A percentile compares a stretch with the other conserved stretches of the same genome.
Evolutionary conservation across 2,797 vertebrate genomes (phyloP).

Genomic region (Microcaecilia unicolor): DNA sequence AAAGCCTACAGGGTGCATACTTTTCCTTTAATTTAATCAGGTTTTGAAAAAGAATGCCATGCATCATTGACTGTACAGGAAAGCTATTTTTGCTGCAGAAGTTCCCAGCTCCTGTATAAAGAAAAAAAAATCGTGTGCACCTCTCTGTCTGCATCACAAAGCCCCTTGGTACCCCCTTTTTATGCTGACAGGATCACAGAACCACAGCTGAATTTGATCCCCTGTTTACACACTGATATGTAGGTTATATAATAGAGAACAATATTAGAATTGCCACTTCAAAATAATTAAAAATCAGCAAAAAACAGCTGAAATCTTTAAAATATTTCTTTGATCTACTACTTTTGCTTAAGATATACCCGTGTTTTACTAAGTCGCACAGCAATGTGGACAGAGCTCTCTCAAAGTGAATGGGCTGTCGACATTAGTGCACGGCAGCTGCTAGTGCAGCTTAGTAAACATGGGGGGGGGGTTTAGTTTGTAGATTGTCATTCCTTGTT

Average conservation of each 20-base stretch:
- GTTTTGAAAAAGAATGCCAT: conserved; percentile 25
- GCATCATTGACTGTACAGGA: conserved; percentile 32
- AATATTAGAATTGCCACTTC: conserved; percentile 11
- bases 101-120: conserved; percentile 22
- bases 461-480: no score
- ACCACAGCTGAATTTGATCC: conserved; percentile 29
- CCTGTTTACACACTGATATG: no score
- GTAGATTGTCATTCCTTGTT: no score
- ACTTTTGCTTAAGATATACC: no score
- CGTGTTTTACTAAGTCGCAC: no score
- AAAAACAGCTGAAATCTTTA: no score
- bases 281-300: no score
- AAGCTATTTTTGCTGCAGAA: conserved; percentile 25
- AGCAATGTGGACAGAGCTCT: no score
- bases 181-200: conserved; percentile 26
- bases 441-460: no score
- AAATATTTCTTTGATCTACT: no score
- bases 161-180: conserved; percentile 16
- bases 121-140: conserved; percentile 6
- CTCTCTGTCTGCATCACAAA: conserved; percentile 1
- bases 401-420: no score
- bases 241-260: conserved; percentile 24
- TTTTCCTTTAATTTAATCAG: conserved; percentile 39
- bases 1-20: conserved; percentile 13
- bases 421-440: no score